Evolutionary conservation across 1,140 invertebrate genomes (phyloP).

Genomic region (Drosophila nebulosa): DNA sequence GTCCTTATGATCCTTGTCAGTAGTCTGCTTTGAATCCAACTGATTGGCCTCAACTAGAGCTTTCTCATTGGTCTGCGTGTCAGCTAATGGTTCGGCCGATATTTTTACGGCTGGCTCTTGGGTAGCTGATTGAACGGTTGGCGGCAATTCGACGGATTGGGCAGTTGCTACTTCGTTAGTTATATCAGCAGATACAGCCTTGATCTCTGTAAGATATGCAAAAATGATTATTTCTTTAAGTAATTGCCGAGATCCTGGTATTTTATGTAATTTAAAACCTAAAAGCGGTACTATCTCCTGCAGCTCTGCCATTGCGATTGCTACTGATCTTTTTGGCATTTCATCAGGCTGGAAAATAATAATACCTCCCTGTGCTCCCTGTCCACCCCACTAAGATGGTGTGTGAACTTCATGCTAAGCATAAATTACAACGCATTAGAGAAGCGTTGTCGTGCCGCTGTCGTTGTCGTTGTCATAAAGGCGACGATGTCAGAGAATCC

Average conservation of each 20-base stretch:
- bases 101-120: no score
- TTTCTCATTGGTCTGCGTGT: slow-evolving; percentile 31
- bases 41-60: slow-evolving; percentile 21
- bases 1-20: slow-evolving; percentile 34
- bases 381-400: neutral
- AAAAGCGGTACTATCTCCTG: slow-evolving; percentile 52
- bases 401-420: neutral
- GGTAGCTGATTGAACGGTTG: neutral
- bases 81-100: neutral
- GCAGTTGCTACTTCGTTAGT: neutral
- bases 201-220: slow-evolving; percentile 39
- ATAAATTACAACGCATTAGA: slow-evolving; percentile 37
- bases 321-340: slow-evolving; percentile 20
- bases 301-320: slow-evolving; percentile 29
- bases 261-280: slow-evolving; percentile 15
- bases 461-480: neutral
- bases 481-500: neutral
- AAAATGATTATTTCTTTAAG: neutral
- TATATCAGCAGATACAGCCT: slow-evolving; percentile 12
- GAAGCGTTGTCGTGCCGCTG: neutral
- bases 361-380: no score
- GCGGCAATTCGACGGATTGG: neutral
- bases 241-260: neutral
- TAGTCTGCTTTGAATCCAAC: no score
- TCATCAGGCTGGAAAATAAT: slow-evolving; percentile 32